A percentile compares a stretch with the other conserved stretches of the same genome.
Evolutionary conservation across 2,797 vertebrate species (phyloP).

Genomic region (Micropoecilia bifurca): DNA sequence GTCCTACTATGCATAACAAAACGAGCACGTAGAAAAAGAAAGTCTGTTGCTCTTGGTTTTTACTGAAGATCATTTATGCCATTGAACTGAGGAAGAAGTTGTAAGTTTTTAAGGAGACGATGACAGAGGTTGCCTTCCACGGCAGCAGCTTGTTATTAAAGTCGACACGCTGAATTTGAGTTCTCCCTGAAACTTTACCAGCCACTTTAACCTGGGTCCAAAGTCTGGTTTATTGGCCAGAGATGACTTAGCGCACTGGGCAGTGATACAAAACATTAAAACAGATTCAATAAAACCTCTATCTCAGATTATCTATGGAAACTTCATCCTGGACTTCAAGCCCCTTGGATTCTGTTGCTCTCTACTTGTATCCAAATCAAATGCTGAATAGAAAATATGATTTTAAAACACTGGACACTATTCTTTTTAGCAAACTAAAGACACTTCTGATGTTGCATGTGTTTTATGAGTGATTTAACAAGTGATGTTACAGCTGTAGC

Average conservation of each 20-base stretch:
- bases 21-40: background rate
- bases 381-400: background rate
- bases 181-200: background rate
- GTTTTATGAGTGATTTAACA: background rate
- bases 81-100: background rate
- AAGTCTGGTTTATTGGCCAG: background rate
- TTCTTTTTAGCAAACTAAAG: background rate
- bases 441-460: background rate
- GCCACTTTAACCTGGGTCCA: background rate
- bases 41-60: background rate
- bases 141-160: background rate
- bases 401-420: background rate
- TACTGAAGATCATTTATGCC: background rate
- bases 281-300: slow-evolving; percentile 1
- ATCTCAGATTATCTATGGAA: background rate
- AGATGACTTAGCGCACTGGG: background rate
- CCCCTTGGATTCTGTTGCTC: background rate
- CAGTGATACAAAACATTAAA: background rate
- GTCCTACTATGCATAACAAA: background rate
- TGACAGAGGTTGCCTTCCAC: background rate
- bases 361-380: background rate
- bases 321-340: background rate
- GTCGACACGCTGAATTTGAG: background rate
- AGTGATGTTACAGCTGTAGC: background rate
- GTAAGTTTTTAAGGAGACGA: background rate